These are phyloP conservation scores for Spilogale gracilis DNA, from an alignment of 2,113 vertebrate genomes.

Conservation along the genomic window DNA sequence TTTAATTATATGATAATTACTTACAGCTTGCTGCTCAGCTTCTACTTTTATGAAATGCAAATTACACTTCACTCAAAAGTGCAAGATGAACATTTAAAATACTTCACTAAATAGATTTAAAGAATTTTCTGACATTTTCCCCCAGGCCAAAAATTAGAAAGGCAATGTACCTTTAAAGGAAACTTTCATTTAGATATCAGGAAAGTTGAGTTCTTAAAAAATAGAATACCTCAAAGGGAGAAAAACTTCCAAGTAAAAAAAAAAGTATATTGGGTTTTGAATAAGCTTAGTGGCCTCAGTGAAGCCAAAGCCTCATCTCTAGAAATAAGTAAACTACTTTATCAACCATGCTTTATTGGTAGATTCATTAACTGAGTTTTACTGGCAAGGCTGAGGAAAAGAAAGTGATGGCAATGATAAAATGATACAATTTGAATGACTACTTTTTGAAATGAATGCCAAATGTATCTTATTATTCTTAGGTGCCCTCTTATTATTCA, in stretches of 20 bases:
- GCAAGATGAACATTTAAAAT: slow-evolving; percentile 88
- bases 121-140: slow-evolving; percentile 83
- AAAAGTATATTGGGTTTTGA: slow-evolving; percentile 76
- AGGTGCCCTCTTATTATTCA: not conserved
- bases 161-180: slow-evolving; percentile 84
- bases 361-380: slow-evolving; percentile 21
- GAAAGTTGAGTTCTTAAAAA: slow-evolving; percentile 78
- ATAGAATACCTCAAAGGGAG: slow-evolving; percentile 70
- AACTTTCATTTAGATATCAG: slow-evolving; percentile 77
- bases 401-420: slow-evolving; percentile 41
- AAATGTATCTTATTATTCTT: slow-evolving; percentile 34
- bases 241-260: slow-evolving; percentile 72
- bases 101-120: slow-evolving; percentile 87
- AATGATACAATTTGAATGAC: not conserved
- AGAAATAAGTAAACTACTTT: slow-evolving; percentile 40
- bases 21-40: slow-evolving; percentile 88
- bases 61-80: slow-evolving; percentile 89
- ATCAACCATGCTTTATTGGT: slow-evolving; percentile 36
- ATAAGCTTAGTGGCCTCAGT: slow-evolving; percentile 54
- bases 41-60: slow-evolving; percentile 90
- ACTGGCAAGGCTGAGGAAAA: slow-evolving; percentile 33
- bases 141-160: slow-evolving; percentile 80
- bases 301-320: slow-evolving; percentile 47
- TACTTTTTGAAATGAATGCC: slow-evolving; percentile 15
- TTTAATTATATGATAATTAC: slow-evolving; percentile 92